Base-by-base conservation (phyloP, 2,113 vertebrate genomes). In the Leuciscus idus region DNA sequence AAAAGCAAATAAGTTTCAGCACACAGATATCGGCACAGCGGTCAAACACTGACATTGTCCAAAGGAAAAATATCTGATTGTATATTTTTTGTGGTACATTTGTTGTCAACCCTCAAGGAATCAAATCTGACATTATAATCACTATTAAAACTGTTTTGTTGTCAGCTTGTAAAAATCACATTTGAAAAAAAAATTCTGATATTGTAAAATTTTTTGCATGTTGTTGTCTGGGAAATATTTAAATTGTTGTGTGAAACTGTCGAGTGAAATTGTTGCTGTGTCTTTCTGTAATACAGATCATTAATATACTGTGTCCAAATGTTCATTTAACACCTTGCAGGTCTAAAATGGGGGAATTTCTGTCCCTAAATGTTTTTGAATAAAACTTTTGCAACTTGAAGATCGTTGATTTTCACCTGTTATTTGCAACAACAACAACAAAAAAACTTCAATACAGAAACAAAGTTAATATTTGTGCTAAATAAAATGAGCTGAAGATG, bases 371-470 rank as follows among this genome's bases (percentile, higher is more conserved):
- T 86, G 85, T 82, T 86, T 86, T 86, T 74, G 17, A 86, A 82
- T 82, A 86, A 82, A 86, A 59, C 21, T 82, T 83, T 86, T 86
- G 68, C 82, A 84, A 83, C 64, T 30, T 83, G 6, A 55, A n/a
- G 2, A 39, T 57, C 12, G n/a, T 50, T 6, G 4, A 62, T 1
- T 57, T 39, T 43, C 55, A 66, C 17, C 26, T 4, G 17, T 28
- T 52, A 21, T 78, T 48, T 76, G 74, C 46, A 13, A 46, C 4
- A 7, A 33, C 17, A 15, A 30, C 4, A 30, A 33, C n/a, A 3
- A 0, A 7, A 68, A 36, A 17, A 19, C 1, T 4, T 10, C 1
- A 9, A 68, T 33, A 19, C 6, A 68, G 13, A 68, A 68, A 68
- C 21, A 59, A 59, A 6, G 30, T 33, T 66, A 28, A 66, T 66